A percentile compares a stretch with the other conserved stretches of the same genome.
phyloP scores from a whole-genome alignment of 2,797 vertebrate species.

The Antrozous pallidus region DNA sequence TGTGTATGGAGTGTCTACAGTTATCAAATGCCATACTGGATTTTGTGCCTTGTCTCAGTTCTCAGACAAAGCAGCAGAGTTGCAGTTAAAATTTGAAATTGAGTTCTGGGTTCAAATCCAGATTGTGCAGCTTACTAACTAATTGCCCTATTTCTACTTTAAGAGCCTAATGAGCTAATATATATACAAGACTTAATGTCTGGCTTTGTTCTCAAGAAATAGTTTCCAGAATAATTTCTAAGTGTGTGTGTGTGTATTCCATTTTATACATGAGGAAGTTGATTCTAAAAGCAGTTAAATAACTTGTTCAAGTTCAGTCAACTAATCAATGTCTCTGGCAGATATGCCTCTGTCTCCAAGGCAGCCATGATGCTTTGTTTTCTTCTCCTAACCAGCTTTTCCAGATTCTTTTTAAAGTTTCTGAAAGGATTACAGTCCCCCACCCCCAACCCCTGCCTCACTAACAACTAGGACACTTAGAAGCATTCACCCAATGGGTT shows the following conservation, averaged over 20 bases:
- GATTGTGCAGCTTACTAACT: background rate
- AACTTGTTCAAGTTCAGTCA: too few relatives aligned
- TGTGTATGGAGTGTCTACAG: background rate
- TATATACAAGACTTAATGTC: background rate
- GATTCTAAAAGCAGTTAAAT: too few relatives aligned
- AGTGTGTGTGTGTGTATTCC: background rate
- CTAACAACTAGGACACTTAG: background rate
- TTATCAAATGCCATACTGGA: background rate
- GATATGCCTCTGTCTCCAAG: too few relatives aligned
- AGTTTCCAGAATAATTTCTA: background rate
- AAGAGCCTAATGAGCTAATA: background rate
- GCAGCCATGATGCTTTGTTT: background rate
- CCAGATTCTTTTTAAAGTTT: background rate
- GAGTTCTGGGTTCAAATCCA: background rate
- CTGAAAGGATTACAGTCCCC: background rate
- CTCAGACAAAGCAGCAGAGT: background rate
- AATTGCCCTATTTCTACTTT: background rate
- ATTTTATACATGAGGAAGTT: too few relatives aligned
- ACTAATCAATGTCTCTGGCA: too few relatives aligned
- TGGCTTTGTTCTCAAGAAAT: background rate
- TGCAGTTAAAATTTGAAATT: background rate
- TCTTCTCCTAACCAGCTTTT: background rate
- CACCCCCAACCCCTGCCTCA: accelerated
- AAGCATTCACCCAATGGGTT: background rate
- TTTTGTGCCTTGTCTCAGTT: background rate